Conservation (phyloP, 2,113 vertebrate species). For the Trichechus manatus region DNA sequence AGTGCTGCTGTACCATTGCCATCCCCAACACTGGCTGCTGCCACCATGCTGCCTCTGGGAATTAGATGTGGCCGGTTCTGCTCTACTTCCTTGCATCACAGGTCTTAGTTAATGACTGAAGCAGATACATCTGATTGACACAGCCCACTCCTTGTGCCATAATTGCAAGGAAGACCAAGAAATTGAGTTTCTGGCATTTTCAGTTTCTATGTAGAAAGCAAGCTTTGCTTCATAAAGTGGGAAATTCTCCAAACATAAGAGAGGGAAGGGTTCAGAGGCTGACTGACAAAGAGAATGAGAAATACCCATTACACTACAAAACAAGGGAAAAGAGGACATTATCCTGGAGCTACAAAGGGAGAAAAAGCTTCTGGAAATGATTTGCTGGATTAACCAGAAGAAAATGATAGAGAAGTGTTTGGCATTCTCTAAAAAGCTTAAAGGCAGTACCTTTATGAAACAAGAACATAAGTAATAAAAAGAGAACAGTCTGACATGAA, state of each 20-base stretch:
- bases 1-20: not conserved
- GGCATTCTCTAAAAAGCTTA: conserved; percentile 25
- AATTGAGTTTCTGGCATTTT: not conserved
- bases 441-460: conserved; percentile 10
- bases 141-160: not conserved
- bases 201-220: not conserved
- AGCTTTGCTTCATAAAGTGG: not conserved
- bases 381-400: not conserved
- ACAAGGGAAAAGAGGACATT: not conserved
- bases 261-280: not conserved
- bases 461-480: conserved; percentile 20
- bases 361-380: not conserved
- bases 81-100: not conserved
- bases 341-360: not conserved
- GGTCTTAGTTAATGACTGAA: not conserved
- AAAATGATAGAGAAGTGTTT: conserved; percentile 20
- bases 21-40: too few species aligned
- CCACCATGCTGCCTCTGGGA: not conserved
- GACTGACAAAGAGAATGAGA: not conserved
- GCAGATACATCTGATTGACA: not conserved
- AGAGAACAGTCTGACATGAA: not conserved
- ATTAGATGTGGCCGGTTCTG: not conserved
- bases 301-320: not conserved
- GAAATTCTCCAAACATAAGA: not conserved
- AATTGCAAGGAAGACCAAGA: not conserved